Base-by-base conservation (phyloP, 2,888 invertebrate genomes). In the Hirtodrosophila duncani region DNA sequence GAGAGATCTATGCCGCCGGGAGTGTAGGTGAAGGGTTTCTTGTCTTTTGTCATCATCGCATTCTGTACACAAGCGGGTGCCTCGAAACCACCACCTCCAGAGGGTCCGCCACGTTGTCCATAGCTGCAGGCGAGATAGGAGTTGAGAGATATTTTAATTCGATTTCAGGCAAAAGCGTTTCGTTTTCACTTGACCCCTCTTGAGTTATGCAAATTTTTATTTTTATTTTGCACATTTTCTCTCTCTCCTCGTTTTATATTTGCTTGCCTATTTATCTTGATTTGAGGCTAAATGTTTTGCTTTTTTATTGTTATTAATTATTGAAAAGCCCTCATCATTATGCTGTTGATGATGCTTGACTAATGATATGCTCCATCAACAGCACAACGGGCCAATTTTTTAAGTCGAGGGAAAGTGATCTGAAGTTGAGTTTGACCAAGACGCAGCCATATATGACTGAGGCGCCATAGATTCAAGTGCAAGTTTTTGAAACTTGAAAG, bases 11-110 rank as follows among this genome's bases (percentile, higher is more conserved):
- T 89, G 62, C 97, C 97, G 10, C 97, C 96, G 1, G 97, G 97
- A 10, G 96, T 96, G 86, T 97, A 97, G n/a, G 97, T 97, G 85
- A 97, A 97, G 7, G 97, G 97, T 83, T 97, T 97, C 87, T 97
- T 97, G 87, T 97, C 97, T 88, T 96, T 96, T 79, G 94, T 95
- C 92, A 96, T 92, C 95, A 96, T 96, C 20, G 96, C 96, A 86
- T 95, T 95, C 85, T 96, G 95, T 48, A 97, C 93, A 72, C 95
- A 95, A 62, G 93, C 92, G 58, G 97, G 97, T 29, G 95, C 95
- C 83, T 94, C 94, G 16, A 81, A 81, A 36, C 85, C 75, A 14
- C 83, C 84, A 13, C 75, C 71, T 43, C 74, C 80, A 14, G 41
- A 17, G 23, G 45, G 39, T 46, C 72, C 80, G 36, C 80, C 79